Evolutionary conservation across 2,797 vertebrate genomes (phyloP), one percentile per base, ranked within the genome.

Genomic region (Xenentodon cancila): DNA sequence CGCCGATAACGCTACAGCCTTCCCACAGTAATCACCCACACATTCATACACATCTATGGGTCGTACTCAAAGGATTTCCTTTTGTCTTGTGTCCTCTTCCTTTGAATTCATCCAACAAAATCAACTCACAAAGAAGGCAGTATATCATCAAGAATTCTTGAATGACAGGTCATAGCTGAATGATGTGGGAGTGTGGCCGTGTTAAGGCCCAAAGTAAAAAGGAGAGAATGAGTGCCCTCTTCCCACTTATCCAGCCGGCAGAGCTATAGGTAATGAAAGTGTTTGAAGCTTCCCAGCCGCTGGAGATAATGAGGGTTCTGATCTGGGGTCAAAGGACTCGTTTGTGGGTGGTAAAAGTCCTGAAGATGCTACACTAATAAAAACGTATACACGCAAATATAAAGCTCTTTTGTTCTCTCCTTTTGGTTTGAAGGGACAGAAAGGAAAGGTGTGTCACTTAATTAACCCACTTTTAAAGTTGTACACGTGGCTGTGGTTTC

Each of bases 141-240:
- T 21, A 59, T 18, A 62, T 77, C 49, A 79, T 21, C 61, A 79
- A 27, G 58, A 51, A 86, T 80, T 81, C 81, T 60, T 84, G 18
- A 20, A 51, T 81, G 72, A 65, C 71, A 79, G 61, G 56, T 59
- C 56, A 68, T 68, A 71, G 73, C 60, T 72, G 53, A 77, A 72
- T 73, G 46, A 79, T 73, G 65, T 40, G 61, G 68, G 48, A 60
- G 54, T 27, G 21, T 18, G 27, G 9, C 37, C 37, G 48, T 64
- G 4, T 68, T 57, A 72, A 43, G 32, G 17, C 0, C 37, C 32
- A 27, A 34, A 62, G 45, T 40, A 30, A 40, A 37, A 40, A 40
- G 37, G 13, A 40, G 12, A 15, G 48, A 56, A 53, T 17, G 13
- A 78, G 47, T 59, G 49, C 13, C 70, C 52, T 62, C 60, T 72